These are phyloP conservation scores for Geococcyx californianus DNA, from an alignment of 2,113 vertebrate genomes.

Conservation along the genomic window DNA sequence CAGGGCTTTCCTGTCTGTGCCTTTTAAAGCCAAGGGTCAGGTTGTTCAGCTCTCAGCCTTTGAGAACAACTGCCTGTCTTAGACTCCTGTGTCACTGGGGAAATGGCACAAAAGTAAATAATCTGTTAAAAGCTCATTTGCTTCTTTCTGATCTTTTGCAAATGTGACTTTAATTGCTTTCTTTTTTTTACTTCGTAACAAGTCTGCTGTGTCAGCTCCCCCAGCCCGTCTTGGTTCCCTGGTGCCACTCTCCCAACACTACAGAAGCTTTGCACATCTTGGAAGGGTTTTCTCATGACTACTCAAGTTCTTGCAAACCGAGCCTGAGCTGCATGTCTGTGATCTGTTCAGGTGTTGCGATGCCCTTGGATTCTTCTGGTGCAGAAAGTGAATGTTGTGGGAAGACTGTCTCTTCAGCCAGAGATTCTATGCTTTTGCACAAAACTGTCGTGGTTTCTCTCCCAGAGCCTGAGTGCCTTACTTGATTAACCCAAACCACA, in stretches of 20 bases:
- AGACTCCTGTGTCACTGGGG: background rate
- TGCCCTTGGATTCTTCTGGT: background rate
- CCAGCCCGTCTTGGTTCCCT: background rate
- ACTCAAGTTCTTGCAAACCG: background rate
- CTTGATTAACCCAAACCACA: background rate
- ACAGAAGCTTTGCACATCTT: background rate
- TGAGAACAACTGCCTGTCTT: background rate
- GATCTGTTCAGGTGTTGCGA: background rate
- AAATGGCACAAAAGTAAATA: background rate
- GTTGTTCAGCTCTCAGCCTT: background rate
- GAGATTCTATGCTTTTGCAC: background rate
- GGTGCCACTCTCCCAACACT: background rate
- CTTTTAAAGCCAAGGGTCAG: background rate
- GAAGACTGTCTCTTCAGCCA: background rate
- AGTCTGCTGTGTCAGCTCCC: background rate
- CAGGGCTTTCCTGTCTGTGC: background rate
- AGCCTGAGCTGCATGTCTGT: background rate
- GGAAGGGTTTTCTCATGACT: background rate
- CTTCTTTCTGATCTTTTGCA: background rate
- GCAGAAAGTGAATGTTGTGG: background rate
- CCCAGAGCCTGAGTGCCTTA: background rate
- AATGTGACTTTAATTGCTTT: background rate
- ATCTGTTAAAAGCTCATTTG: background rate
- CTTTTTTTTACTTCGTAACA: background rate
- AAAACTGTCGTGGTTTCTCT: background rate